Evolutionary conservation across 2,888 invertebrate species (phyloP), one percentile per base, ranked within the genome.

Genomic region (Tuberolachnus salignus): DNA sequence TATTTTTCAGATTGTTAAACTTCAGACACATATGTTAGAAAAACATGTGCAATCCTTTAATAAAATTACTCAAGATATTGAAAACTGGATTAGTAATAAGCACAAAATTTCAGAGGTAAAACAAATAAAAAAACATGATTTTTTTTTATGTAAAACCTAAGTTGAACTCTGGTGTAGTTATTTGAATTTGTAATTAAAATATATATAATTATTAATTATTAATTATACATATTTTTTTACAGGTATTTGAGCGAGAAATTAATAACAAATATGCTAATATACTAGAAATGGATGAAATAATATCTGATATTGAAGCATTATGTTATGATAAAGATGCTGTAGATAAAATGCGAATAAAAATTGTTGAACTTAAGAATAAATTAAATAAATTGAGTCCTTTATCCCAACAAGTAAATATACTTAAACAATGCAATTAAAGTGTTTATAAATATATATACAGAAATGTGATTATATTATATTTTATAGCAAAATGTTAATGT

Each of bases 1-100:
- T n/a, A 16, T 66, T 75, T 81, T 16, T 69, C 34, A 84, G 84
- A 81, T 82, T 71, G 81, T 83, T 23, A 84, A 83, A 72, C 84
- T 86, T 80, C 86, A 86, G 71, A 89, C 89, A 8, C 86, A 88
- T 80, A 85, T 86, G 82, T 89, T 89, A 26, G 90, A 90, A 84
- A 88, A 88, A 82, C 85, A 86, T 81, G 83, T 89, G n/a, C 86
- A 86, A 80, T 88, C 88, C 81, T 87, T 89, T 80, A 85, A 86
- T 80, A 84, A 83, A 42, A 84, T 88, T 72, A 84, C 87, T 26
- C 85, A 85, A 16, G 85, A 86, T 72, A 85, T 88, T 23, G 86
- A 87, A 80, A 85, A 85, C n/a, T 87, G 87, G 87, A 82, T 86
- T 80, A 84, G 84, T 51, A 86, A 87, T 51, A 86, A 86, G 3